Evolutionary conservation across 2,113 vertebrate species (phyloP), one percentile per base, ranked within the genome.

Genomic region (Myotis davidii): DNA sequence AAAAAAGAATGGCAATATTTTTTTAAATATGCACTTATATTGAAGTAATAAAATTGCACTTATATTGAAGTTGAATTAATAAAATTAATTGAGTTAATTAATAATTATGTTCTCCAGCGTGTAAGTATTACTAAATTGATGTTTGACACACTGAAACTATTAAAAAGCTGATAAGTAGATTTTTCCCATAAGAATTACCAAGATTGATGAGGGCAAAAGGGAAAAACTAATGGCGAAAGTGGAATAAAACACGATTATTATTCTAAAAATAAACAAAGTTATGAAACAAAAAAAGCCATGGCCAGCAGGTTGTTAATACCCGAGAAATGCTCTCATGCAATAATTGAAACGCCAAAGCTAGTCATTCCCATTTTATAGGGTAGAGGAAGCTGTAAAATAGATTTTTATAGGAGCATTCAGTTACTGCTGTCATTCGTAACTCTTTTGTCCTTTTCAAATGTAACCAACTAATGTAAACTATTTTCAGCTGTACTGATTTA

Each of bases 401-500:
- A 64, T 88, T 97, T 95, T 96, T 85, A 95, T 81, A 95, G 69
- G 83, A 48, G 52, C 48, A 83, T 54, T 64, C 54, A 72, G 18
- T 93, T 72, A 91, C 20, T 88, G 52, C 59, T 85, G 23, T 88
- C 94, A 97, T 34, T 29, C 27, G 39, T 78, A 94, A 64, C 8
- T 87, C 73, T 90, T 93, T 23, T 73, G 73, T 67, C 42, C 72
- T 94, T 92, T 96, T 74, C 82, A 95, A 88, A 88, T 94, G 69
- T 82, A 94, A 73, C 54, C 73, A 96, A 67, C 65, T 81, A 82
- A 96, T 73, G 61, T 82, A 91, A 90, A 85, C 67, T 92, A 61
- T 81, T 95, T 95, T 94, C 65, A 42, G 23, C 85, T 56, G 12
- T 61, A 50, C 39, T 95, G 88, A 91, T 93, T 96, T 93, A 93